A percentile compares a stretch with the other conserved stretches of the same genome.
These are phyloP conservation scores for Tribolium madens DNA, from an alignment of 1,140 invertebrate species.

Conservation along the genomic window DNA sequence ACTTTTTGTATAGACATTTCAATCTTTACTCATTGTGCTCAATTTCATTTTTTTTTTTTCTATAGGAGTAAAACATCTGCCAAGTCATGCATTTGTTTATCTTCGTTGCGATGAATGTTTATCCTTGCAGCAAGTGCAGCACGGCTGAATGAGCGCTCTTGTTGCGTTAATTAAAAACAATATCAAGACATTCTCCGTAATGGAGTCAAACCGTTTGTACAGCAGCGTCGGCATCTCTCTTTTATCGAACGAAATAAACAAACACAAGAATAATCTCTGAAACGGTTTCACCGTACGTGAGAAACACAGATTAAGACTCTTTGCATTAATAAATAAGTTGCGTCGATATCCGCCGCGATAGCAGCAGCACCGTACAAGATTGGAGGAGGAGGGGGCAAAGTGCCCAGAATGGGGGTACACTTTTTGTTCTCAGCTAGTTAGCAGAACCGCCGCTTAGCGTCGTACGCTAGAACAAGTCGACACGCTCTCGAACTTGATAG, in stretches of 20 bases:
- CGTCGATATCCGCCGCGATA: slow-evolving; percentile 42
- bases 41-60: neutral
- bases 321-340: slow-evolving; percentile 52
- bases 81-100: neutral
- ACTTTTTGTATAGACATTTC: too few relatives aligned
- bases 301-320: slow-evolving; percentile 35
- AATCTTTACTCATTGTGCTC: too few relatives aligned
- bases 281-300: slow-evolving; percentile 2
- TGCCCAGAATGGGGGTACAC: neutral
- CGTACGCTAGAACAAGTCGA: slow-evolving; percentile 23
- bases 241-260: slow-evolving; percentile 28
- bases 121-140: neutral
- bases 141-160: slow-evolving; percentile 1
- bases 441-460: slow-evolving; percentile 37
- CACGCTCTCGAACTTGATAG: slow-evolving; percentile 49
- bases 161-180: slow-evolving; percentile 18
- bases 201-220: neutral
- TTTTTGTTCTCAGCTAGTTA: slow-evolving; percentile 32
- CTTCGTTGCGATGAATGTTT: neutral
- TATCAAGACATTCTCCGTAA: neutral
- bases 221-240: slow-evolving; percentile 4
- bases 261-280: neutral
- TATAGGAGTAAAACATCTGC: neutral
- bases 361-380: slow-evolving; percentile 53
- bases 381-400: neutral